A percentile compares a stretch with the other conserved stretches of the same genome.
Evolutionary conservation across 2,113 vertebrate genomes (phyloP).

Genomic region (Embiotoca jacksoni): DNA sequence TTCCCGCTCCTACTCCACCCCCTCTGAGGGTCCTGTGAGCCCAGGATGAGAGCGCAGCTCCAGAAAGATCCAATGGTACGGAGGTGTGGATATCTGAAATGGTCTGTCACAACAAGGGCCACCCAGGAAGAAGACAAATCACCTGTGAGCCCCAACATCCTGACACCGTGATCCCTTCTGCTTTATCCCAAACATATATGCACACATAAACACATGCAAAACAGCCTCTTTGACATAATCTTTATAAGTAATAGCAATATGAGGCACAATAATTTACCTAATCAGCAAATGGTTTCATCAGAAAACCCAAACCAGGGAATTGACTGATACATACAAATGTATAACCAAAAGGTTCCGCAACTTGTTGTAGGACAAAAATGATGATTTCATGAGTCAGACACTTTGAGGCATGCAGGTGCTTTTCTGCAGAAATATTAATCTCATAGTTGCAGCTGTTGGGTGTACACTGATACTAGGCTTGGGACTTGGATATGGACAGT

Average conservation of each 20-base stretch:
- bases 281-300: too few relatives aligned
- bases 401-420: background rate
- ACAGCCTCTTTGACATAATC: too few relatives aligned
- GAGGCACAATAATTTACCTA: too few relatives aligned
- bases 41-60: slow-evolving; percentile 49
- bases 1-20: background rate
- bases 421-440: background rate
- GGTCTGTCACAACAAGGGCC: slow-evolving; percentile 57
- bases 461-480: background rate
- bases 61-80: slow-evolving; percentile 53
- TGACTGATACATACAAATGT: too few relatives aligned
- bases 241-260: too few relatives aligned
- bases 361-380: too few relatives aligned
- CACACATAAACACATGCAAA: too few relatives aligned
- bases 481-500: background rate
- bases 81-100: slow-evolving; percentile 64
- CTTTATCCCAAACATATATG: background rate
- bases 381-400: too few relatives aligned
- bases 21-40: slow-evolving; percentile 11
- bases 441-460: background rate
- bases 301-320: too few relatives aligned
- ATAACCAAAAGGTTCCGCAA: too few relatives aligned
- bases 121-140: slow-evolving; percentile 54
- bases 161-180: background rate
- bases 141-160: slow-evolving; percentile 21